A percentile compares a stretch with the other conserved stretches of the same genome.
These are phyloP conservation scores for Pachypeltis micranthus DNA, from an alignment of 1,140 invertebrate species.

Conservation along the genomic window DNA sequence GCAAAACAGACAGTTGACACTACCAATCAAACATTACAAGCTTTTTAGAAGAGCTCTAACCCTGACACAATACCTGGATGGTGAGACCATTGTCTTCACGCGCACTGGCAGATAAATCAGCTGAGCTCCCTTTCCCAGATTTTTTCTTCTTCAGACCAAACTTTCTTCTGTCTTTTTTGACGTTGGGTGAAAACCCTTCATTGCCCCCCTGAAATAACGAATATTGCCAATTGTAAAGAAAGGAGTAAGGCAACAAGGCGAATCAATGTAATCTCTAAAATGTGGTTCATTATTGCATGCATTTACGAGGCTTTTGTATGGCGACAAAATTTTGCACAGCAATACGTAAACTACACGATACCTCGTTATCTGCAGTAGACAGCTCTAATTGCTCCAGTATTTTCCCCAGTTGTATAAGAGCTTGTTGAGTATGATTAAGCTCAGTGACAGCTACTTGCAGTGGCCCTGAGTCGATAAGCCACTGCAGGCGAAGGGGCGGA, in stretches of 20 bases:
- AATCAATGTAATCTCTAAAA: too few species aligned
- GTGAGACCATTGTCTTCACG: conserved; percentile 5
- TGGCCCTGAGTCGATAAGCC: conserved; percentile 23
- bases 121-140: conserved; percentile 46
- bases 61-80: background rate
- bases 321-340: too few species aligned
- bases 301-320: too few species aligned
- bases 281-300: too few species aligned
- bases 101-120: conserved; percentile 38
- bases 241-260: too few species aligned
- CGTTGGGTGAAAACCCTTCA: conserved; percentile 47
- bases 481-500: conserved; percentile 18
- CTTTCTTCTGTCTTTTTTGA: conserved; percentile 54
- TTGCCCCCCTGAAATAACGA: conserved; percentile 25
- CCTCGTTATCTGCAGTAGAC: conserved; percentile 29
- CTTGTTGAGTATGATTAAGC: conserved; percentile 48
- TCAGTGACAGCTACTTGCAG: conserved; percentile 41
- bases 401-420: conserved; percentile 46
- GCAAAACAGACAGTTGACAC: conserved; percentile 15
- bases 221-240: background rate
- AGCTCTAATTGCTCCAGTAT: conserved; percentile 42
- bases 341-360: too few species aligned
- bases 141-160: conserved; percentile 59
- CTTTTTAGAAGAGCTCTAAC: background rate
- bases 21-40: too few species aligned